Conservation (phyloP, 2,797 vertebrate species). For the Ctenopoma kingsleyae region DNA sequence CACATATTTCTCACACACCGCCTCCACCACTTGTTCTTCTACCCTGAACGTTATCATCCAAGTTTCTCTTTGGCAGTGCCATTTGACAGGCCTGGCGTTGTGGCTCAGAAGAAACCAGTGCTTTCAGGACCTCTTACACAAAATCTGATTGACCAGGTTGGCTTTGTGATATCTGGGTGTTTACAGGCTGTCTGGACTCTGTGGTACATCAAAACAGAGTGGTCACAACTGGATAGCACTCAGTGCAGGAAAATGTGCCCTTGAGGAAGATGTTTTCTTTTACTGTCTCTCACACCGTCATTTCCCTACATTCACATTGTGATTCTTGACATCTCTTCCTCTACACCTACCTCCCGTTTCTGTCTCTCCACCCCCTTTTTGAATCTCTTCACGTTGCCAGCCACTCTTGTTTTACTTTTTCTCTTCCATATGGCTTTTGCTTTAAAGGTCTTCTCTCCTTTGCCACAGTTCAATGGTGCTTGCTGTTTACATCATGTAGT, state of each 20-base stretch:
- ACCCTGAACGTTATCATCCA: conserved; percentile 4
- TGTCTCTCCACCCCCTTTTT: conserved; percentile 25
- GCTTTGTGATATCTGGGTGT: conserved; percentile 42
- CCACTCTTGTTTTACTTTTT: conserved; percentile 13
- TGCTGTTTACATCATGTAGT: conserved; percentile 13
- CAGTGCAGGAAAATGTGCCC: conserved; percentile 25
- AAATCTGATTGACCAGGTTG: conserved; percentile 31
- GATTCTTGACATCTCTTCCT: conserved; percentile 33
- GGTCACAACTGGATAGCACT: conserved; percentile 44
- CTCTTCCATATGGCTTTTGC: background rate
- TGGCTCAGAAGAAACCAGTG: conserved; percentile 32
- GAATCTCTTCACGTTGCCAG: background rate
- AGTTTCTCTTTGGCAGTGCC: conserved; percentile 26
- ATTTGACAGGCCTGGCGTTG: conserved; percentile 39
- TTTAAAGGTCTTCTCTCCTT: conserved; percentile 16
- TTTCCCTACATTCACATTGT: conserved; percentile 15
- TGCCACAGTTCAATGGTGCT: conserved; percentile 17
- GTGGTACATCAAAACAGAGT: conserved; percentile 4
- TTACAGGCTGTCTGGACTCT: conserved; percentile 36
- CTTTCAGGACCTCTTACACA: conserved; percentile 50
- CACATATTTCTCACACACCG: conserved; percentile 4
- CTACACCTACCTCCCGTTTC: background rate
- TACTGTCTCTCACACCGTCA: conserved; percentile 32
- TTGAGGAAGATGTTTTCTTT: conserved; percentile 29
- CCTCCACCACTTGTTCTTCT: conserved; percentile 31